A percentile compares a stretch with the other conserved stretches of the same genome.
phyloP scores from a whole-genome alignment of 53 echinoderm and acorn worm genomes.

The Echinometra lucunter region DNA sequence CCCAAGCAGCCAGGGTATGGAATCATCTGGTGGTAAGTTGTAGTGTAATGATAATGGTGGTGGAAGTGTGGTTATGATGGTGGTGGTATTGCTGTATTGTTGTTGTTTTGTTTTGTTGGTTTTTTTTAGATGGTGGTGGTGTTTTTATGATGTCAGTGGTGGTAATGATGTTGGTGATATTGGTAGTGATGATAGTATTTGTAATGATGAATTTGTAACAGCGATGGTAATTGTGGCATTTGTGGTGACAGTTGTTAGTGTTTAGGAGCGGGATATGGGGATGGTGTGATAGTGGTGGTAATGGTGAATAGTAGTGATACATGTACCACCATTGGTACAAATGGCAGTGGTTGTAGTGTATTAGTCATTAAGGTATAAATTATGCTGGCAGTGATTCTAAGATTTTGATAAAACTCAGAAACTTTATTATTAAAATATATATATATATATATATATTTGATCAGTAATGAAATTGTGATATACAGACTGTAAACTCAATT shows the following conservation, averaged over 20 bases:
- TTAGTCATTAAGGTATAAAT: neutral
- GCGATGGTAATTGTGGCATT: neutral
- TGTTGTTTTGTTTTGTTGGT: neutral
- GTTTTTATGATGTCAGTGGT: neutral
- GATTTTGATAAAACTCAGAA: neutral
- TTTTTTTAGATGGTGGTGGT: neutral
- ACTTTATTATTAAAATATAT: too few relatives aligned
- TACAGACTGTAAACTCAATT: too few relatives aligned
- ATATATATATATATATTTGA: too few relatives aligned
- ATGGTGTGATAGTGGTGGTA: slow-evolving; percentile 63
- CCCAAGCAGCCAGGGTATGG: slow-evolving; percentile 98
- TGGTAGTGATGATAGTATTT: neutral
- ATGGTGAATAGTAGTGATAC: slow-evolving; percentile 81
- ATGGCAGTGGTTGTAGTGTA: neutral
- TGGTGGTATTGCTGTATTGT: neutral
- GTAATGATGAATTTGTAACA: neutral
- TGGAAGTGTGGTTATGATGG: neutral
- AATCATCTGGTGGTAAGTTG: slow-evolving; percentile 95
- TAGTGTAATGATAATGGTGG: neutral
- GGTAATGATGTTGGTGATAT: too few relatives aligned
- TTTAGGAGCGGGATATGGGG: neutral
- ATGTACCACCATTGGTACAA: slow-evolving; percentile 82
- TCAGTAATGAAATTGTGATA: too few relatives aligned
- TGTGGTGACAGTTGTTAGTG: neutral
- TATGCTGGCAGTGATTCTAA: neutral